A percentile compares a stretch with the other conserved stretches of the same genome.
Conservation (phyloP, 2,113 vertebrate genomes). For the Heliornis fulica region DNA sequence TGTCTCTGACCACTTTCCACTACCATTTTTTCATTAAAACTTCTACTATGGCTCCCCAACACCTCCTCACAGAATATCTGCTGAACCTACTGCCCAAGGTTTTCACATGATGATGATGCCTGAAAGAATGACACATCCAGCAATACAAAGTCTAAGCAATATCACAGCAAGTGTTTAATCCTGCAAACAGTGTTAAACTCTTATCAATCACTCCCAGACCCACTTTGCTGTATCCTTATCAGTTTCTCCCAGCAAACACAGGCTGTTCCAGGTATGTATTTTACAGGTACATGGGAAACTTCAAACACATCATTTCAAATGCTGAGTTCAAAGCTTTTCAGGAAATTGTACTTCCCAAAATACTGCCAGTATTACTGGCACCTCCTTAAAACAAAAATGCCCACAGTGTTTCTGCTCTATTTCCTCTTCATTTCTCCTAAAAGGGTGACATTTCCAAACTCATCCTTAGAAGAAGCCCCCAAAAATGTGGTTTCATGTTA, state of each 20-base stretch:
- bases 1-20: not conserved
- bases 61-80: not conserved
- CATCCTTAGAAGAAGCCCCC: not conserved
- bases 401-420: not conserved
- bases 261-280: not conserved
- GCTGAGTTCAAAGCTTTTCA: not conserved
- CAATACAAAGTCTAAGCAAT: not conserved
- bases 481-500: not conserved
- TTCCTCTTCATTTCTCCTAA: not conserved
- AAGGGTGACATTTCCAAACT: not conserved
- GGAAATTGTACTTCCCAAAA: not conserved
- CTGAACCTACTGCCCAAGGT: not conserved
- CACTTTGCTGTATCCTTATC: not conserved
- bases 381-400: not conserved
- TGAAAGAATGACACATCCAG: not conserved
- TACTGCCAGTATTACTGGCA: not conserved
- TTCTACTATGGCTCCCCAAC: not conserved
- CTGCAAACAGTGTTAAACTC: not conserved
- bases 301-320: not conserved
- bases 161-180: not conserved
- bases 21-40: not conserved
- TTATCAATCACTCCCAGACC: not conserved
- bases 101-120: not conserved
- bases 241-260: not conserved
- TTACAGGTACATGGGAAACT: not conserved